phyloP scores from a whole-genome alignment of 2,113 vertebrate genomes.

The Cyanoderma ruficeps region DNA sequence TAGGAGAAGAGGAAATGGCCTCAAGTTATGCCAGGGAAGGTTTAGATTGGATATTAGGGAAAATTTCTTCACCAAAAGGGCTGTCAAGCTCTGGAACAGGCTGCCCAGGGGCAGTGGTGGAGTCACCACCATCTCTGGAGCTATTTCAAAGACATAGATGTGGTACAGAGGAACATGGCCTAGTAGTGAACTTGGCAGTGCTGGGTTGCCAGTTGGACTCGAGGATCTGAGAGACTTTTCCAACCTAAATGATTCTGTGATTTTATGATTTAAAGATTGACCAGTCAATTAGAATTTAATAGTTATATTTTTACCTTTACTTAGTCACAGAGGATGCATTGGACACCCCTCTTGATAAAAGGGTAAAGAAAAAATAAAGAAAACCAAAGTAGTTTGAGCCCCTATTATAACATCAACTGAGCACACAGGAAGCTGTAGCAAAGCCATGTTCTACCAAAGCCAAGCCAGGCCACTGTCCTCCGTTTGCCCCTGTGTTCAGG shows the following conservation, averaged over 20 bases:
- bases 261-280: neutral
- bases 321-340: neutral
- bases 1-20: neutral
- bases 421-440: neutral
- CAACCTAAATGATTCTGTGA: neutral
- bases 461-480: neutral
- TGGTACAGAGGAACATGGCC: neutral
- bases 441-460: neutral
- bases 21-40: neutral
- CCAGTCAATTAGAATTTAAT: neutral
- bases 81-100: neutral
- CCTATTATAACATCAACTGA: rapidly evolving
- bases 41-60: neutral
- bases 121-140: neutral
- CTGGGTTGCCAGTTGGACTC: neutral
- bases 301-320: neutral
- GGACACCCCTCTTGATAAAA: neutral
- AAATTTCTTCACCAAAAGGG: neutral
- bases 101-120: neutral
- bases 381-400: neutral
- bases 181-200: neutral
- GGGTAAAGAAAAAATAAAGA: neutral
- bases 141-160: neutral
- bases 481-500: neutral
- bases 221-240: neutral